These are phyloP conservation scores for Apamea monoglypha DNA, from an alignment of 2,888 invertebrate species.

Conservation along the genomic window DNA sequence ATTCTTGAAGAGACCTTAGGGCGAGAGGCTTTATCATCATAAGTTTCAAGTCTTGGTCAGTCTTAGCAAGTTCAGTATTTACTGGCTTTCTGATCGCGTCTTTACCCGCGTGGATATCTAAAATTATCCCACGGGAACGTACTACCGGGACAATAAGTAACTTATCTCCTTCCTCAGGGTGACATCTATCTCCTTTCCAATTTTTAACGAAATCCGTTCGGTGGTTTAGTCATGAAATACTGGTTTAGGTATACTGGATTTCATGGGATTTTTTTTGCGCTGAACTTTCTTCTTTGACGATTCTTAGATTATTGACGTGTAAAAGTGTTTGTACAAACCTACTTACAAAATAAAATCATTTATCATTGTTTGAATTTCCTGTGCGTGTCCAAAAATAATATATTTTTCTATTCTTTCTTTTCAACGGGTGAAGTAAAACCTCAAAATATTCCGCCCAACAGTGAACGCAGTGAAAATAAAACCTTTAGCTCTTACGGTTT, in stretches of 20 bases:
- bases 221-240: not conserved
- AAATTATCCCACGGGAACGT: not conserved
- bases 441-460: not conserved
- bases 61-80: not conserved
- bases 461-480: not conserved
- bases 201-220: not conserved
- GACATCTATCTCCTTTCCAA: not conserved
- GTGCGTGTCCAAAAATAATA: not conserved
- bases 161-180: not conserved
- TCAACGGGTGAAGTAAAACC: not conserved
- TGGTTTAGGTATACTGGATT: not conserved
- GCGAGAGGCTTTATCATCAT: not conserved
- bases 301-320: too few species aligned
- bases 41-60: conserved; percentile 5
- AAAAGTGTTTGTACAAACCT: too few species aligned
- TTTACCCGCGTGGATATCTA: not conserved
- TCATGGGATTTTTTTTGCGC: too few species aligned
- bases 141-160: not conserved
- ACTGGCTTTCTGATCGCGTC: not conserved
- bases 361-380: not conserved
- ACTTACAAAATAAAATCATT: too few species aligned
- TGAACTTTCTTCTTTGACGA: too few species aligned
- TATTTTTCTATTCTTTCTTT: not conserved
- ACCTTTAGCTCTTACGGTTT: not conserved
- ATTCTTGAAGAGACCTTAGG: conserved; percentile 18